Evolutionary conservation across 2,113 vertebrate genomes (phyloP).

Genomic region (Atherinomorus stipes): DNA sequence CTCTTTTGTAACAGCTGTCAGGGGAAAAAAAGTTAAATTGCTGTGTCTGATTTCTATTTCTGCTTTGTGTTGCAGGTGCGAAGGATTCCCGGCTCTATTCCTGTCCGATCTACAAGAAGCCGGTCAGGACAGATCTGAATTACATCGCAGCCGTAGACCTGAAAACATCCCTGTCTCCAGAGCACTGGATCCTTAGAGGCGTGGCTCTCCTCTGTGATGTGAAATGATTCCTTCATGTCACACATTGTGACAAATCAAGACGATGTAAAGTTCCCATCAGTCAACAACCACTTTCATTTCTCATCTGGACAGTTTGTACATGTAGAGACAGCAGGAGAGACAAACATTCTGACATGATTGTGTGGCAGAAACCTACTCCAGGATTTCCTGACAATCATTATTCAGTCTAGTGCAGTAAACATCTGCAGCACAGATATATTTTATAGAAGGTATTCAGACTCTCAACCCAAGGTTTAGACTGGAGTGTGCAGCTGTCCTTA

Average conservation of each 20-base stretch:
- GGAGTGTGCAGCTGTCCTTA: not conserved
- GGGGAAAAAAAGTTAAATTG: not conserved
- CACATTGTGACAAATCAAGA: not conserved
- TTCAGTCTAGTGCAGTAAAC: too few relatives aligned
- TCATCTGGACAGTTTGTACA: not conserved
- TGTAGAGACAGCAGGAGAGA: not conserved
- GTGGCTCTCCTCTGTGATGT: conserved; percentile 95
- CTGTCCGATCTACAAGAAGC: conserved; percentile 95
- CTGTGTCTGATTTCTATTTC: not conserved
- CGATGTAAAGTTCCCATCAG: conserved; percentile 2
- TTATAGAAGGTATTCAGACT: not conserved
- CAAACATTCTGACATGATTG: not conserved
- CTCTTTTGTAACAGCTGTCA: not conserved
- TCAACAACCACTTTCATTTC: not conserved
- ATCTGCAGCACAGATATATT: not conserved
- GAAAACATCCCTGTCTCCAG: conserved; percentile 85
- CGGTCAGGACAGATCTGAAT: conserved; percentile 88
- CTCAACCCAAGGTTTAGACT: conserved; percentile 1
- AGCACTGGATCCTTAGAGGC: conserved; percentile 93
- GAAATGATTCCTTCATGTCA: conserved; percentile 79
- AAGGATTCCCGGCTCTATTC: conserved; percentile 88
- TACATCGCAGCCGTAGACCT: conserved; percentile 90
- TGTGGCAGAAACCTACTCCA: too few relatives aligned
- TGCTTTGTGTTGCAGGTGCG: conserved; percentile 72
- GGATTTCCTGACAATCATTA: too few relatives aligned